A percentile compares a stretch with the other conserved stretches of the same genome.
Evolutionary conservation across 2,888 invertebrate species (phyloP).

Genomic region (Erebia palarica): DNA sequence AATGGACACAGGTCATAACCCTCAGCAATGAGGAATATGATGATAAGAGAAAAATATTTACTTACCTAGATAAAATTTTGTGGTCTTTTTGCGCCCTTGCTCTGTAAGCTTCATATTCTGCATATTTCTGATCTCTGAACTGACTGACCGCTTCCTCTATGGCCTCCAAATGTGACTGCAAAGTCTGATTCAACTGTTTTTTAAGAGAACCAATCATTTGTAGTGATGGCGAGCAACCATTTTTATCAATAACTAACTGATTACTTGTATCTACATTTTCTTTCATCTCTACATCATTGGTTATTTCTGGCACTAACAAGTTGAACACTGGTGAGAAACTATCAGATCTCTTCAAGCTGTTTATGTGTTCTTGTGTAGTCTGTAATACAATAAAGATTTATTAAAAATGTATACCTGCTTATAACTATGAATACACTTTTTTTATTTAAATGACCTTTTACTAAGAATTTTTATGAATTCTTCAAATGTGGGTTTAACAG

Average conservation of each 20-base stretch:
- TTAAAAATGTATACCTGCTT: no score
- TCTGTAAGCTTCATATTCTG: constrained; percentile 87
- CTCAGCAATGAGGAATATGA: no score
- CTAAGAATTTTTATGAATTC: no score
- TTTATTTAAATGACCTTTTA: neutral
- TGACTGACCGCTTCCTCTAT: constrained; percentile 89
- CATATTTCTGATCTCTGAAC: constrained; percentile 89
- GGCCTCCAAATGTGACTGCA: constrained; percentile 86
- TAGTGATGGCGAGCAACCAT: constrained; percentile 74
- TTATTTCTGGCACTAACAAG: constrained; percentile 83
- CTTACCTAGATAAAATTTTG: constrained; percentile 84
- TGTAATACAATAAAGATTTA: constrained; percentile 53
- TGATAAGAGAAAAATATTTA: constrained; percentile 47
- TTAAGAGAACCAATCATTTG: constrained; percentile 83
- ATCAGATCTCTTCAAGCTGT: constrained; percentile 83
- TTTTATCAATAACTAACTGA: constrained; percentile 58
- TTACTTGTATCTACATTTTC: constrained; percentile 75
- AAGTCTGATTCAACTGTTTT: constrained; percentile 85
- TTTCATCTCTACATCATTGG: constrained; percentile 78
- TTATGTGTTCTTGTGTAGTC: constrained; percentile 83
- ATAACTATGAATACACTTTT: no score
- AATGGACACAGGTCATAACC: no score
- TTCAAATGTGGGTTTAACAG: no score
- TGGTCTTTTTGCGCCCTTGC: constrained; percentile 89
- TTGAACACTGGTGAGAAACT: constrained; percentile 88